Evolutionary conservation across 2,888 invertebrate genomes (phyloP), one percentile per base, ranked within the genome.

Genomic region (Taenaris catops): DNA sequence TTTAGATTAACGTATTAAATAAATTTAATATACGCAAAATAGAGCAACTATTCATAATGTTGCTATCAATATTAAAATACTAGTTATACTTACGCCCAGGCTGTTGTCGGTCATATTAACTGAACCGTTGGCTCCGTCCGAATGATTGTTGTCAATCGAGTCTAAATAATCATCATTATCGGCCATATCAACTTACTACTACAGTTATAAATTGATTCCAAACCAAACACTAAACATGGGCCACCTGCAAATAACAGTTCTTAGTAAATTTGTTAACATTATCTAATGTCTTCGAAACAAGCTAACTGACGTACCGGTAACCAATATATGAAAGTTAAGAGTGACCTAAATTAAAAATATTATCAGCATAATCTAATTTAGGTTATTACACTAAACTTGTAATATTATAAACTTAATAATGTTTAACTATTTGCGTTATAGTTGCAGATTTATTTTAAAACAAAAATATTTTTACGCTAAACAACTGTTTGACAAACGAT

Each of bases 41-140:
- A n/a, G n/a, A n/a, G n/a, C n/a, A n/a, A n/a, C n/a, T n/a, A n/a
- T n/a, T n/a, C n/a, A n/a, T n/a, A n/a, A n/a, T n/a, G n/a, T n/a
- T n/a, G n/a, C n/a, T n/a, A n/a, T n/a, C n/a, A n/a, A n/a, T n/a
- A n/a, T n/a, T n/a, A n/a, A n/a, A n/a, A n/a, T n/a, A n/a, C n/a
- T n/a, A 31, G 8, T 23, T 26, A 39, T 43, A 72, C 84, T 81
- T 54, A 86, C 84, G 47, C 80, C 83, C 42, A 83, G 67, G 58
- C 78, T 84, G 58, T 66, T 80, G 63, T 87, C 87, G 52, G 80
- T 81, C 80, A 86, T 83, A 52, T 83, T 87, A 53, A 86, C 49
- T 51, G 86, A 88, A 54, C 91, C 91, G 80, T 91, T 91, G 44
- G 89, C 86, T 56, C 90, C 91, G 64, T 90, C 91, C 61, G 89